Evolutionary conservation across 2,888 invertebrate genomes (phyloP).

Genomic region (Caenorhabditis imperialis): DNA sequence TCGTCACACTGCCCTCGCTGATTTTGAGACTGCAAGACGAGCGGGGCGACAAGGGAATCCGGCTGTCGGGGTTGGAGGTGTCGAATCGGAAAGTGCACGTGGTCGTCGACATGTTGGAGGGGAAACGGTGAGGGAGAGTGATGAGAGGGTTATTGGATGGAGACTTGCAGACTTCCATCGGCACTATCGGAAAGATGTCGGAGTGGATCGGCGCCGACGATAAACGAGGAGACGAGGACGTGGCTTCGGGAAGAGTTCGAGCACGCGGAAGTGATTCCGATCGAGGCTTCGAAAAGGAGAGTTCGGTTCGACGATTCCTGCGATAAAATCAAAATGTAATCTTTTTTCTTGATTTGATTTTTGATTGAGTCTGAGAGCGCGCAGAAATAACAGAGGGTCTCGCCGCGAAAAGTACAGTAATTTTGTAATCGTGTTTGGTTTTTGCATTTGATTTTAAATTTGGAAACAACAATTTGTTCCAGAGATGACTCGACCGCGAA

Average conservation of each 20-base stretch:
- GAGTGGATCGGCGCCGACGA: constrained; percentile 46
- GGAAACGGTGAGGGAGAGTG: constrained; percentile 21
- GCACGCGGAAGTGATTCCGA: constrained; percentile 64
- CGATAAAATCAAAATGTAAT: constrained; percentile 39
- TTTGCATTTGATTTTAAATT: too few species aligned
- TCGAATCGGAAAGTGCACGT: constrained; percentile 63
- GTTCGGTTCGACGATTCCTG: constrained; percentile 39
- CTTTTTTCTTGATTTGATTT: constrained; percentile 5
- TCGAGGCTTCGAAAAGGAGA: constrained; percentile 43
- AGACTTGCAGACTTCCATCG: constrained; percentile 47
- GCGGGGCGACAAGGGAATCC: constrained; percentile 58
- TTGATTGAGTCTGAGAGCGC: too few species aligned
- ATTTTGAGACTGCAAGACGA: constrained; percentile 67
- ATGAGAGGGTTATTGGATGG: neutral
- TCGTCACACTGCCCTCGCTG: constrained; percentile 56
- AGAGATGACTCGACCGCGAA: constrained; percentile 34
- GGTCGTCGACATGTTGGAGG: constrained; percentile 51
- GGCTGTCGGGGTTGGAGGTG: constrained; percentile 62
- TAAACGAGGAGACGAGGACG: constrained; percentile 57
- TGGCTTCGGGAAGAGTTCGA: constrained; percentile 64
- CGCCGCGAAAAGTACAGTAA: too few species aligned
- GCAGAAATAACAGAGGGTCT: too few species aligned
- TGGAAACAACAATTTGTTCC: too few species aligned
- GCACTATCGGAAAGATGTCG: constrained; percentile 37
- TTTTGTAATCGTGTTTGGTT: too few species aligned